These are phyloP conservation scores for Vireo griseus DNA, from an alignment of 2,797 vertebrate genomes.

Conservation along the genomic window DNA sequence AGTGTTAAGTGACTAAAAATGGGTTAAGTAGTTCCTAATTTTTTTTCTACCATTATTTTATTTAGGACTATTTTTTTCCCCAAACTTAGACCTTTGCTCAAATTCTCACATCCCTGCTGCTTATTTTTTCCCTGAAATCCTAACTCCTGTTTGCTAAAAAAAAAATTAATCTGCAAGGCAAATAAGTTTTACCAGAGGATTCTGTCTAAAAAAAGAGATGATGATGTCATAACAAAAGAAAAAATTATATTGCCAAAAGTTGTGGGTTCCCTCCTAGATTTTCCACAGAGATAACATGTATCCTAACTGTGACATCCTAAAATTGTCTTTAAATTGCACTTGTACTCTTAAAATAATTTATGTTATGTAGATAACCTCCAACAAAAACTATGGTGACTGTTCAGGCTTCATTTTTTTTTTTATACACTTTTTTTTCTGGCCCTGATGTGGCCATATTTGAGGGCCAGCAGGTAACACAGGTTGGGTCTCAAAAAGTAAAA, in stretches of 20 bases:
- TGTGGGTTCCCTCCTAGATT: not conserved
- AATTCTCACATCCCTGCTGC: not conserved
- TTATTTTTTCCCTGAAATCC: not conserved
- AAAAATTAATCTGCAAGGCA: not conserved
- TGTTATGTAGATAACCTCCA: not conserved
- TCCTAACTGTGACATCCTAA: not conserved
- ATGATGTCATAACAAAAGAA: not conserved
- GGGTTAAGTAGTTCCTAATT: not conserved
- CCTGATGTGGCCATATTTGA: fast-evolving
- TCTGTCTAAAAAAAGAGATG: not conserved
- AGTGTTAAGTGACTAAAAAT: not conserved
- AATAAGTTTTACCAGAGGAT: not conserved
- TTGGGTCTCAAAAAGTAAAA: not conserved
- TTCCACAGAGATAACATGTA: not conserved
- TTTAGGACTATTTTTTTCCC: not conserved
- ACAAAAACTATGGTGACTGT: not conserved
- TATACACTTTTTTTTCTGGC: not conserved
- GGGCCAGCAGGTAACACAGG: fast-evolving
- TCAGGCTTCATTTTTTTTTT: not conserved
- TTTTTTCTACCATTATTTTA: not conserved
- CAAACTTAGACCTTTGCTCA: not conserved
- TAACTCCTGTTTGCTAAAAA: not conserved
- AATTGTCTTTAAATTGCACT: not conserved
- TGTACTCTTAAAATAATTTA: not conserved
- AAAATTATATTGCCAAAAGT: not conserved